Percentiles rank a stretch among this genome's conserved stretches.
phyloP scores from a whole-genome alignment of 2,113 vertebrate genomes.

The Menidia beryllina region DNA sequence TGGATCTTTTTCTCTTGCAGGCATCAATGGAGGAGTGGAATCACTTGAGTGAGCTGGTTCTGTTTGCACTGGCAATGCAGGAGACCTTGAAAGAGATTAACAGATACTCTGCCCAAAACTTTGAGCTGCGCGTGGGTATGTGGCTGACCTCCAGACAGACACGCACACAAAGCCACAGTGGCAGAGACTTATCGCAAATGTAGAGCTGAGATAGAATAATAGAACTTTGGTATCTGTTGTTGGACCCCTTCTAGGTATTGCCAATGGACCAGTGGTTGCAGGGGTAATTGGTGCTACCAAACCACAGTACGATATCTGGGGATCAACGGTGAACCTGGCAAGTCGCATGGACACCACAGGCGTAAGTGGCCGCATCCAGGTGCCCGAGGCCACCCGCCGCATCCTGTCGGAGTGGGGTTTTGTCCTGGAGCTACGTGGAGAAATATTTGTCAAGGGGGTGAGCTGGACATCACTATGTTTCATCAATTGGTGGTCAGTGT shows the following conservation, averaged over 20 bases:
- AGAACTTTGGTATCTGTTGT: not conserved
- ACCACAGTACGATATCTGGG: conserved; percentile 95
- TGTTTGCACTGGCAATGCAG: conserved; percentile 94
- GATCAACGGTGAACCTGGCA: conserved; percentile 92
- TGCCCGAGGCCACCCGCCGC: conserved; percentile 91
- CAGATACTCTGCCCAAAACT: conserved; percentile 90
- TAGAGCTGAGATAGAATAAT: not conserved
- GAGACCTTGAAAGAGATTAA: conserved; percentile 96
- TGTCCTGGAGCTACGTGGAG: conserved; percentile 92
- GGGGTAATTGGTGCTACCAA: conserved; percentile 93
- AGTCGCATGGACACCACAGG: conserved; percentile 97
- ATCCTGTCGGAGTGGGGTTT: conserved; percentile 94
- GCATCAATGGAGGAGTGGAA: conserved; percentile 90
- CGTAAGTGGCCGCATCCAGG: conserved; percentile 91
- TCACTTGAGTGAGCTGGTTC: conserved; percentile 92
- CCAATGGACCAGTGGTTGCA: conserved; percentile 92
- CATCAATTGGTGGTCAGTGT: not conserved
- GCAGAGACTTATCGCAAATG: no score
- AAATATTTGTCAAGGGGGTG: conserved; percentile 97
- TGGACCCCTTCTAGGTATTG: conserved; percentile 84
- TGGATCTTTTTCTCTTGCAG: conserved; percentile 62
- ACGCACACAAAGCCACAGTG: not conserved
- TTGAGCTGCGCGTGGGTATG: conserved; percentile 94
- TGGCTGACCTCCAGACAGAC: not conserved
- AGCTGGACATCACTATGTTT: conserved; percentile 17